Evolutionary conservation across 2,888 invertebrate genomes (phyloP), one percentile per base, ranked within the genome.

Genomic region (Polietes domitor): DNA sequence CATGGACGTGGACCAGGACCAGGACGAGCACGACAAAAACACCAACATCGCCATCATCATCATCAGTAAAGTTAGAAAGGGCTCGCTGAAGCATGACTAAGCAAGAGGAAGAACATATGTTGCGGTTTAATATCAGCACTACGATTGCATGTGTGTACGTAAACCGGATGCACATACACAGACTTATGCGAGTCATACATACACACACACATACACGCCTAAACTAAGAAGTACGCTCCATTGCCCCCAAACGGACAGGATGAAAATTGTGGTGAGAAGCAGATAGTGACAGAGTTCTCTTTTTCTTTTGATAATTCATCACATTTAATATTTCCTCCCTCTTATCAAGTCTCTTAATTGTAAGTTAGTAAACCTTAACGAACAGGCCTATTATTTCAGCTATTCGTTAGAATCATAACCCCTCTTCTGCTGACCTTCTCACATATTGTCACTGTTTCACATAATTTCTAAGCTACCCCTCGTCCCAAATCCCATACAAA

Each of bases 111-210:
- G 41, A 85, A 82, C 83, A 86, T 86, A 85, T 86, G 86, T 82
- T 86, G 86, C 61, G 86, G 86, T 85, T 85, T 85, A 81, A 84
- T 84, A 84, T 84, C 84, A 84, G 84, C 84, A 77, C 80, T 68
- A n/a, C 58, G 76, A 26, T 17, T 43, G 21, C 47, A n/a, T 72
- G 53, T 24, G 55, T 55, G 37, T 15, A 24, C 41, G 50, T 26
- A 72, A 41, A 70, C 61, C 65, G 61, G 61, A 61, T 68, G 68
- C 32, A 61, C 55, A 73, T 10, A 68, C 58, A 37, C 2, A 17
- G n/a, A 65, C n/a, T 28, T 61, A 63, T 9, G n/a, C 24, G 37
- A 43, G 15, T 50, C 17, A 37, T 0, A 71, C 26, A 6, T 37
- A 47, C 47, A n/a, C n/a, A 68, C 15, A 43, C 21, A 21, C 7